A percentile compares a stretch with the other conserved stretches of the same genome.
Evolutionary conservation across 2,113 vertebrate species (phyloP).

Genomic region (Larimichthys crocea): DNA sequence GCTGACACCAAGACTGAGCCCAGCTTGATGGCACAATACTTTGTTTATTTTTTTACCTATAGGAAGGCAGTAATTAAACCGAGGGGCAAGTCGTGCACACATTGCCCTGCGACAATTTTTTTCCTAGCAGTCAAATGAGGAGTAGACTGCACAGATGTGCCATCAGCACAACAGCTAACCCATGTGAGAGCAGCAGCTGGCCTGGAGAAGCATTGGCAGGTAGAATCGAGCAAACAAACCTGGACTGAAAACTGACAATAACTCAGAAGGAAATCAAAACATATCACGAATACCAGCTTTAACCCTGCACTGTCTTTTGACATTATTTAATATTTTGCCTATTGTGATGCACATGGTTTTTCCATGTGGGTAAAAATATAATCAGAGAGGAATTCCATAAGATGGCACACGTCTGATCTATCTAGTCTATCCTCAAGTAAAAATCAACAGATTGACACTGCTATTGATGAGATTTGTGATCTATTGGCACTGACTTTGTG

Average conservation of each 20-base stretch:
- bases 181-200: not conserved
- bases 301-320: slow-evolving; percentile 41
- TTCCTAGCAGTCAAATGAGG: not conserved
- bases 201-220: not conserved
- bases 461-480: not conserved
- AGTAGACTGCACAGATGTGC: not conserved
- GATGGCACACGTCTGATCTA: slow-evolving; percentile 68
- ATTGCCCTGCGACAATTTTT: not conserved
- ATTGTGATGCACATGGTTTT: slow-evolving; percentile 76
- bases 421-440: not conserved
- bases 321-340: slow-evolving; percentile 3
- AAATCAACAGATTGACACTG: not conserved
- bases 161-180: not conserved
- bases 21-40: not conserved
- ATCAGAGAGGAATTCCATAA: slow-evolving; percentile 85
- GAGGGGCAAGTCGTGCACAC: not conserved
- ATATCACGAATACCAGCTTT: slow-evolving; percentile 65
- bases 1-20: not conserved
- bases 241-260: too few species aligned
- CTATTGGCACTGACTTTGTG: not conserved
- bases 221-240: not conserved
- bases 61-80: not conserved
- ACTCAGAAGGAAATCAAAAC: too few species aligned
- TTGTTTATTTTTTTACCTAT: too few species aligned
- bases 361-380: slow-evolving; percentile 75